These are phyloP conservation scores for Sylvilagus floridanus DNA, from an alignment of 2,797 vertebrate species.

Conservation along the genomic window DNA sequence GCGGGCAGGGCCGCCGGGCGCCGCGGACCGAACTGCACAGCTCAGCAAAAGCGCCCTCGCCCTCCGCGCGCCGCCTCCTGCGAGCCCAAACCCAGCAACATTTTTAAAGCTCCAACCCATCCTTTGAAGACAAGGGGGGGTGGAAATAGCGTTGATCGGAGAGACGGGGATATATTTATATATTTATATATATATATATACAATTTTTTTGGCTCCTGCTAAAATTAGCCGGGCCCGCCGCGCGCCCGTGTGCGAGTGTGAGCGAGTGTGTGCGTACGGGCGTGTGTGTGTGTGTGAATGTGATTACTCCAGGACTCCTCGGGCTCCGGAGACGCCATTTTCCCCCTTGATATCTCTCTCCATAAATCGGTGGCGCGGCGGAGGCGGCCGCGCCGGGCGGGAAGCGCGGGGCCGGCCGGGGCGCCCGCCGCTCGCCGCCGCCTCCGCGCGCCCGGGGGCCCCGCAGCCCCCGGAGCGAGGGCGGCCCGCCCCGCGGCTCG, in stretches of 20 bases:
- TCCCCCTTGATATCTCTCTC: slow-evolving; percentile 84
- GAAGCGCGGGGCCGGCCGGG: slow-evolving; percentile 81
- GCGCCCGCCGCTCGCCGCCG: slow-evolving; percentile 80
- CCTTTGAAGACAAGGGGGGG: slow-evolving; percentile 63
- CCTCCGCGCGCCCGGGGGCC: slow-evolving; percentile 81
- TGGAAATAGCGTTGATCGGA: slow-evolving; percentile 73
- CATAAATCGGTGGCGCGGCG: slow-evolving; percentile 81
- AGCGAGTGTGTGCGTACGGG: slow-evolving; percentile 68
- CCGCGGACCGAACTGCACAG: slow-evolving; percentile 73
- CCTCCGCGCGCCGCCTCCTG: slow-evolving; percentile 67
- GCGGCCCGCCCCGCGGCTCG: slow-evolving; percentile 76
- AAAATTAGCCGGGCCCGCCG: slow-evolving; percentile 84
- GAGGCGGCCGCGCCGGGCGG: slow-evolving; percentile 82
- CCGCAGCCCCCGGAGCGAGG: slow-evolving; percentile 78
- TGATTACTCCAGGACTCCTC: slow-evolving; percentile 85
- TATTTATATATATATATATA: slow-evolving; percentile 53
- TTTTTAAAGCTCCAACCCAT: slow-evolving; percentile 73
- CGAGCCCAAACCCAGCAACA: slow-evolving; percentile 63
- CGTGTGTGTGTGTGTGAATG: slow-evolving; percentile 78
- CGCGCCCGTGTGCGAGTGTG: slow-evolving; percentile 78
- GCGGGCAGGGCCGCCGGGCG: slow-evolving; percentile 71
- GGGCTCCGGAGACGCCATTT: slow-evolving; percentile 88
- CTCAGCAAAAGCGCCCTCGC: slow-evolving; percentile 79
- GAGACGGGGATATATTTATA: slow-evolving; percentile 68
- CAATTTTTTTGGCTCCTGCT: slow-evolving; percentile 81